phyloP scores from a whole-genome alignment of 2,888 invertebrate species.

The Lamellibrachia columna region DNA sequence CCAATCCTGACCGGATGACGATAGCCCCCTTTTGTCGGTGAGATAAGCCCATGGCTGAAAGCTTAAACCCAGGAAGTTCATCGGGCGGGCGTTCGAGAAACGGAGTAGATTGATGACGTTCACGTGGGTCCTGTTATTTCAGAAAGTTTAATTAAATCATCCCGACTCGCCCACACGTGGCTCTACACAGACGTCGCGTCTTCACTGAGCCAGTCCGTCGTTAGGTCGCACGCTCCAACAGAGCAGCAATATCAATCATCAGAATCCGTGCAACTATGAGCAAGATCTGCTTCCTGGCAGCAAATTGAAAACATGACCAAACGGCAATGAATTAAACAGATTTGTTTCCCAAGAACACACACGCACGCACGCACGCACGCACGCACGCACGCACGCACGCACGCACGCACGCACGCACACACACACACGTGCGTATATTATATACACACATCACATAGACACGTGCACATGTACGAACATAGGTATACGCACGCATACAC shows the following conservation, averaged over 20 bases:
- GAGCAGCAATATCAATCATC: not conserved
- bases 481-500: not conserved
- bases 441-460: too few relatives aligned
- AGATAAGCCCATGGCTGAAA: not conserved
- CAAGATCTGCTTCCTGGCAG: not conserved
- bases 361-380: not conserved
- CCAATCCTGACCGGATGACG: not conserved
- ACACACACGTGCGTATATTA: not conserved
- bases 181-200: not conserved
- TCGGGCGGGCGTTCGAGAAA: not conserved
- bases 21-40: not conserved
- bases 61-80: not conserved
- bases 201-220: not conserved
- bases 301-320: not conserved
- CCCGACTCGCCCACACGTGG: not conserved
- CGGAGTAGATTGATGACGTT: not conserved
- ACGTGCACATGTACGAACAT: not conserved
- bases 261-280: not conserved
- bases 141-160: conserved; percentile 5
- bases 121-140: not conserved
- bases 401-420: not conserved
- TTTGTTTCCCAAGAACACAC: not conserved
- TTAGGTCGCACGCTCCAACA: not conserved
- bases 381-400: not conserved
- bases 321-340: not conserved